These are phyloP conservation scores for Apodemia hepburni DNA, from an alignment of 2,888 invertebrate genomes.

Conservation along the genomic window DNA sequence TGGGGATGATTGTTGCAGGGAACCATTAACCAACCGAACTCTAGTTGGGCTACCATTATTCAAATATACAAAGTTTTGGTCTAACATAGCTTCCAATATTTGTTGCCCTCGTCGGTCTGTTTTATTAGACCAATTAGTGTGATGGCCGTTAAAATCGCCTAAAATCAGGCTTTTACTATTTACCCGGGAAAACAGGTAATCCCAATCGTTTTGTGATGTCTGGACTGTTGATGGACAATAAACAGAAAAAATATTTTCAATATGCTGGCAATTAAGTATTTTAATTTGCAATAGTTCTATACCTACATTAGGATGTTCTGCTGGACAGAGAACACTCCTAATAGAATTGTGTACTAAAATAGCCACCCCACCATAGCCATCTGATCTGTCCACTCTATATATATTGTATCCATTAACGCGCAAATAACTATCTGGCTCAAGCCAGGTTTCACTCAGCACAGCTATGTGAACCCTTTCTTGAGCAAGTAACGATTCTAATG, in stretches of 20 bases:
- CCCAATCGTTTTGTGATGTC: neutral
- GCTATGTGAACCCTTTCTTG: slow-evolving; percentile 20
- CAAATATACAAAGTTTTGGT: too few relatives aligned
- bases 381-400: neutral
- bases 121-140: too few relatives aligned
- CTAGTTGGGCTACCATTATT: slow-evolving; percentile 21
- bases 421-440: neutral
- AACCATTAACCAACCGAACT: slow-evolving; percentile 20
- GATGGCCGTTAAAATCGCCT: too few relatives aligned
- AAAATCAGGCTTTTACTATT: neutral
- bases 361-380: neutral
- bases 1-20: slow-evolving; percentile 21
- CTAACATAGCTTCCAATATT: too few relatives aligned
- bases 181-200: neutral
- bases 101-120: too few relatives aligned
- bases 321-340: neutral
- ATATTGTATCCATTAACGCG: neutral
- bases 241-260: neutral
- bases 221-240: neutral
- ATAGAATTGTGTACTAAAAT: neutral
- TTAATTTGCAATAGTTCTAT: neutral
- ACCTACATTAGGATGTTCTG: neutral
- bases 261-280: neutral
- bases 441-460: slow-evolving; percentile 10
- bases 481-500: slow-evolving; percentile 16